Evolutionary conservation across 2,888 invertebrate species (phyloP).

Genomic region (Hypena proboscidalis): DNA sequence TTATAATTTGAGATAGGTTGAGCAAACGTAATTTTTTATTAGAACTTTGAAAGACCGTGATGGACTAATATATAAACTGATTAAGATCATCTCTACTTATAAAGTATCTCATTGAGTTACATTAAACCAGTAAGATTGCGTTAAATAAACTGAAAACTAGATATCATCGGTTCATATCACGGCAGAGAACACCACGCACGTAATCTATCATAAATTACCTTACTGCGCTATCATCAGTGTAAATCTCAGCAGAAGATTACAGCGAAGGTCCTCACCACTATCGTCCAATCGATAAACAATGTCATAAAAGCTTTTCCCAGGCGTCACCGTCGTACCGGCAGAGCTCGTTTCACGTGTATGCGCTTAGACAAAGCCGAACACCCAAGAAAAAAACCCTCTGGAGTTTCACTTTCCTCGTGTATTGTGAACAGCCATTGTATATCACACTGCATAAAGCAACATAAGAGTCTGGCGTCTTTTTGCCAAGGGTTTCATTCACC

Average conservation of each 20-base stretch:
- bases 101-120: background rate
- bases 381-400: conserved; percentile 60
- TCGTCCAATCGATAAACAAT: conserved; percentile 56
- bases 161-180: conserved; percentile 26
- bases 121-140: background rate
- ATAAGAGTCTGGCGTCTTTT: conserved; percentile 54
- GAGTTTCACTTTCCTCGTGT: conserved; percentile 69
- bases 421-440: conserved; percentile 63
- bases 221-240: conserved; percentile 29
- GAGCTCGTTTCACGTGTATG: conserved; percentile 50
- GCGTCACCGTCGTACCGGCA: conserved; percentile 57
- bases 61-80: too few species aligned
- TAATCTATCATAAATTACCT: conserved; percentile 22
- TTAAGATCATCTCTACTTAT: too few species aligned
- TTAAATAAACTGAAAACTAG: conserved; percentile 7
- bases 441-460: conserved; percentile 47
- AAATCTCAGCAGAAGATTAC: conserved; percentile 38
- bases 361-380: conserved; percentile 56
- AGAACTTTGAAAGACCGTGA: too few species aligned
- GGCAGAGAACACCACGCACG: conserved; percentile 19
- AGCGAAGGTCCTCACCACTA: conserved; percentile 38
- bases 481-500: conserved; percentile 49
- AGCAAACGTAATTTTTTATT: too few species aligned
- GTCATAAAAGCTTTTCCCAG: conserved; percentile 65
- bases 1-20: too few species aligned